Percentiles rank a stretch among this genome's conserved stretches.
phyloP scores from a whole-genome alignment of 2,888 invertebrate species.

The Teleogryllus oceanicus region DNA sequence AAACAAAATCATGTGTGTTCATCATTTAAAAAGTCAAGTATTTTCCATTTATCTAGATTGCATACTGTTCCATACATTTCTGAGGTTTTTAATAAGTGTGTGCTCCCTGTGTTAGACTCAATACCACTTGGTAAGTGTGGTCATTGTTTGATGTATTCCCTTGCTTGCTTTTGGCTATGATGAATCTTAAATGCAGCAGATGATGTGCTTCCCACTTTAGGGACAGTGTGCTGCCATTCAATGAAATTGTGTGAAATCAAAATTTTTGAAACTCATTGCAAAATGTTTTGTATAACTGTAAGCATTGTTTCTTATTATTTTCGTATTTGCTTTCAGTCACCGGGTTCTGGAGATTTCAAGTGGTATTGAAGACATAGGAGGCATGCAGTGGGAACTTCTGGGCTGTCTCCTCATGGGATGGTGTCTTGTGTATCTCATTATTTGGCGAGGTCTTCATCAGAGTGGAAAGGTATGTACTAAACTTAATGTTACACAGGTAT shows the following conservation, averaged over 20 bases:
- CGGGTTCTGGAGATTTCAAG: conserved; percentile 60
- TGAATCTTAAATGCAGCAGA: neutral
- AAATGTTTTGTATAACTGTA: neutral
- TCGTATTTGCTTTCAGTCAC: conserved; percentile 48
- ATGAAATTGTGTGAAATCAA: too few species aligned
- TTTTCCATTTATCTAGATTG: neutral
- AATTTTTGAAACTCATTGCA: too few species aligned
- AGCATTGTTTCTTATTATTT: neutral
- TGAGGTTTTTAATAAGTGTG: neutral
- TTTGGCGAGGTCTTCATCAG: conserved; percentile 70
- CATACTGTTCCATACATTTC: neutral
- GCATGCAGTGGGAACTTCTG: conserved; percentile 65
- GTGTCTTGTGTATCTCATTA: conserved; percentile 65
- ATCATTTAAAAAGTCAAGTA: too few species aligned
- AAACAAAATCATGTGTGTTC: too few species aligned
- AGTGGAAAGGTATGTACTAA: conserved; percentile 62
- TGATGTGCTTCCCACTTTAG: neutral
- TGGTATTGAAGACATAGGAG: conserved; percentile 60
- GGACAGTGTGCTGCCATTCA: neutral
- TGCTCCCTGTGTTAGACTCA: neutral
- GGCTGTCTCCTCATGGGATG: conserved; percentile 64
- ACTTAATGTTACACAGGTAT: neutral
- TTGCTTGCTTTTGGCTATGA: neutral
- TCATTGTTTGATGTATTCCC: neutral
- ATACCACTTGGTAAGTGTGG: conserved; percentile 18